Percentiles rank a stretch among this genome's conserved stretches.
Evolutionary conservation across 92 coral and sea anemone genomes (phyloP).

Genomic region (Pocillopora grandis): DNA sequence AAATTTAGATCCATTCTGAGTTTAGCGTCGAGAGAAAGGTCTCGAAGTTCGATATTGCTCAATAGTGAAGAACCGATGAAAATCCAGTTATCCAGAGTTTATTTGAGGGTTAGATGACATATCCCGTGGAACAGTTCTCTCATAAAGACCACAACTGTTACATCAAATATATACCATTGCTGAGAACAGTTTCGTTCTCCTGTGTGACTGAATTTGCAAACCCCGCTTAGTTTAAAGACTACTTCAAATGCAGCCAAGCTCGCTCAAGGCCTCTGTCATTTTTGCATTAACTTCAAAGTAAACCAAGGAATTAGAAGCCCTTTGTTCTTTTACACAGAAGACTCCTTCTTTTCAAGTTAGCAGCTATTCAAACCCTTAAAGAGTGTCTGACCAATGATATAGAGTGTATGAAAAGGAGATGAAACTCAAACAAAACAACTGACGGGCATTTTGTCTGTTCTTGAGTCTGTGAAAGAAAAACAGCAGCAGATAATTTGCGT

Average conservation of each 20-base stretch:
- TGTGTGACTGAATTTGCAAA: not conserved
- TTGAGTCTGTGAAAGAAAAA: not conserved
- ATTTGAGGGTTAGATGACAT: not conserved
- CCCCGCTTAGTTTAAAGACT: not conserved
- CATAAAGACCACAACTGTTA: not conserved
- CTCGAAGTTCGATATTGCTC: conserved; percentile 7
- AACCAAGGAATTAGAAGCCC: conserved; percentile 17
- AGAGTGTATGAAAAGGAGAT: not conserved
- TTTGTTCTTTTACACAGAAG: conserved; percentile 30
- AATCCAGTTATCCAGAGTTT: not conserved
- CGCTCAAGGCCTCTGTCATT: conserved; percentile 12
- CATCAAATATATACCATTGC: not conserved
- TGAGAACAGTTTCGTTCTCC: too few relatives aligned
- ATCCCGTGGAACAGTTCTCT: not conserved
- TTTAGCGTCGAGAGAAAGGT: not conserved
- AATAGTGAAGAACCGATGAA: not conserved
- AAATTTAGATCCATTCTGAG: conserved; percentile 14
- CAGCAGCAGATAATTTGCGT: not conserved
- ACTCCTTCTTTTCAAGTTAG: conserved; percentile 35
- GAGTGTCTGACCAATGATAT: conserved; percentile 28
- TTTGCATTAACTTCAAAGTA: conserved; percentile 28
- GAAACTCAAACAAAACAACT: conserved; percentile 16
- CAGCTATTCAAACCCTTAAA: conserved; percentile 25
- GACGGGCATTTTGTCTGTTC: not conserved
- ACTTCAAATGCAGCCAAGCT: not conserved